Evolutionary conservation across 1,140 invertebrate genomes (phyloP).

Genomic region (Drosophila asahinai): DNA sequence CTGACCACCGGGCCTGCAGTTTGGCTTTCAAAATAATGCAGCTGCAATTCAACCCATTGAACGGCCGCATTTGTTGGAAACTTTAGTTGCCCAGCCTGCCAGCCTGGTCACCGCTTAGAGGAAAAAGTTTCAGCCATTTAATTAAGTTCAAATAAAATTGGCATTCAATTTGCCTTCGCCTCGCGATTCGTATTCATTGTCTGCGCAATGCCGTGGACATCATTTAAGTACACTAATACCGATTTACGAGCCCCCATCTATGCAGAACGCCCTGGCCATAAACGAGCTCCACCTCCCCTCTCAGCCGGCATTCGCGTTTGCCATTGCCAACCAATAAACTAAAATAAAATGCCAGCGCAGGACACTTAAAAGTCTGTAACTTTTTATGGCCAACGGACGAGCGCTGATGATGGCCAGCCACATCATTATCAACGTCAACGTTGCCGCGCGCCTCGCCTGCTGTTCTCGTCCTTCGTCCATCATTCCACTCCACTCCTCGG

Average conservation of each 20-base stretch:
- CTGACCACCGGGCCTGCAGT: too few relatives aligned
- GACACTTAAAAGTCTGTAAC: conserved; percentile 70
- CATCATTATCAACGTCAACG: conserved; percentile 70
- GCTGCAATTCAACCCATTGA: background rate
- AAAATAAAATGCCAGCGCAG: conserved; percentile 64
- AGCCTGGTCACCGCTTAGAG: background rate
- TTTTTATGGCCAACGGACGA: conserved; percentile 51
- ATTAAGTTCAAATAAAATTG: conserved; percentile 66
- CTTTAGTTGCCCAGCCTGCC: conserved; percentile 15
- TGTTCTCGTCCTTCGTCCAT: too few relatives aligned
- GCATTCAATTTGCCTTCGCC: conserved; percentile 47
- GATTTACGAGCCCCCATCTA: conserved; percentile 60
- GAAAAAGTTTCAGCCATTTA: conserved; percentile 55
- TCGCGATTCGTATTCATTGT: conserved; percentile 40
- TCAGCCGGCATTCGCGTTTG: conserved; percentile 35
- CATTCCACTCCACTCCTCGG: too few relatives aligned
- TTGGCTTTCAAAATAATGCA: background rate
- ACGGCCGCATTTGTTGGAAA: conserved; percentile 19
- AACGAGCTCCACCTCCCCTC: conserved; percentile 34
- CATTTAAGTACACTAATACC: conserved; percentile 66
- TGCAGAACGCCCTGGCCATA: conserved; percentile 55
- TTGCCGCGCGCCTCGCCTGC: conserved; percentile 10
- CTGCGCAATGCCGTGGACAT: conserved; percentile 43
- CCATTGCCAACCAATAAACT: conserved; percentile 63
- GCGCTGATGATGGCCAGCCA: conserved; percentile 60